phyloP scores from a whole-genome alignment of 2,888 invertebrate species.

The Seira musarum region DNA sequence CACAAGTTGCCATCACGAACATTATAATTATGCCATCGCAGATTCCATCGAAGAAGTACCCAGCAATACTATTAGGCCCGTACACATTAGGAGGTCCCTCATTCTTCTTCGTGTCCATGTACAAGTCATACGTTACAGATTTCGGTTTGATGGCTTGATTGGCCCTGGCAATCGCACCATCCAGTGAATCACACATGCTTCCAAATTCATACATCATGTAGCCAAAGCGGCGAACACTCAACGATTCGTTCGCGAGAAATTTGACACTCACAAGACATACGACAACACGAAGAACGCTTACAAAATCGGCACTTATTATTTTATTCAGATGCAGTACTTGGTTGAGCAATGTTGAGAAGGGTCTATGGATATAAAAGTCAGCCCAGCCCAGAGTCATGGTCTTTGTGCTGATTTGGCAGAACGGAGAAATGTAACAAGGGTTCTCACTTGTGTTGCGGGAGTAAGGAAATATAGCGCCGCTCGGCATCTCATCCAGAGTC shows the following conservation, averaged over 20 bases:
- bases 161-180: slow-evolving; percentile 88
- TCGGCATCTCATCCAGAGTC: slow-evolving; percentile 36
- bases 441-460: slow-evolving; percentile 29
- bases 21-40: slow-evolving; percentile 85
- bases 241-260: slow-evolving; percentile 81
- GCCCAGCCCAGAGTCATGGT: slow-evolving; percentile 86
- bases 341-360: slow-evolving; percentile 83
- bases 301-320: slow-evolving; percentile 85
- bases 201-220: slow-evolving; percentile 85
- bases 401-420: slow-evolving; percentile 88
- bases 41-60: slow-evolving; percentile 87
- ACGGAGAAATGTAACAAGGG: slow-evolving; percentile 76
- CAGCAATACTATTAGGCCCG: slow-evolving; percentile 82
- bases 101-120: neutral
- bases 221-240: slow-evolving; percentile 81
- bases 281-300: slow-evolving; percentile 85
- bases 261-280: slow-evolving; percentile 84
- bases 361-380: slow-evolving; percentile 88
- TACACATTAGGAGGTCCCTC: neutral
- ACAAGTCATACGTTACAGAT: neutral
- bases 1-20: slow-evolving; percentile 81
- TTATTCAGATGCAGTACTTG: slow-evolving; percentile 77
- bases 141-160: neutral
- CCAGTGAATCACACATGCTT: slow-evolving; percentile 88
- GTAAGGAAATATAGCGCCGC: slow-evolving; percentile 38